Evolutionary conservation across 2,888 invertebrate species (phyloP).

Genomic region (Rhagonycha fulva): DNA sequence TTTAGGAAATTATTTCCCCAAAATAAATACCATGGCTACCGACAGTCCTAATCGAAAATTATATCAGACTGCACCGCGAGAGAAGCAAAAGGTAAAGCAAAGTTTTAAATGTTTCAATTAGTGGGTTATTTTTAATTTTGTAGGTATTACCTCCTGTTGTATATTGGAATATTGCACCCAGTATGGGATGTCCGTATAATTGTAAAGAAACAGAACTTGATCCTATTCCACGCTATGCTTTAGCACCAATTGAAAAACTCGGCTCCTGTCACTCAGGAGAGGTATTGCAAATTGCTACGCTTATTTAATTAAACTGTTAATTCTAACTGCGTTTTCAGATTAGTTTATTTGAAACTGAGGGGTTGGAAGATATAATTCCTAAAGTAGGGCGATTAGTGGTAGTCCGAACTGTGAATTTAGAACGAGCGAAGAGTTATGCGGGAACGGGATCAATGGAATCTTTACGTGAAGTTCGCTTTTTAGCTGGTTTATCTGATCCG

Average conservation of each 20-base stretch:
- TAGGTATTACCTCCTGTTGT: slow-evolving; percentile 62
- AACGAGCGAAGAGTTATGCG: slow-evolving; percentile 52
- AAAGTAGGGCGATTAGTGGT: slow-evolving; percentile 59
- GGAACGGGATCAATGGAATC: slow-evolving; percentile 53
- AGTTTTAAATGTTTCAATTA: neutral
- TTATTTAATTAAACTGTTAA: slow-evolving; percentile 37
- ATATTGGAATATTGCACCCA: slow-evolving; percentile 65
- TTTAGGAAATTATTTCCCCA: slow-evolving; percentile 53
- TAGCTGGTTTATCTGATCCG: slow-evolving; percentile 68
- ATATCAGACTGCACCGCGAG: slow-evolving; percentile 64
- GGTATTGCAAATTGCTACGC: slow-evolving; percentile 48
- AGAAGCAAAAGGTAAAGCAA: slow-evolving; percentile 60
- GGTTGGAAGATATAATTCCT: slow-evolving; percentile 56
- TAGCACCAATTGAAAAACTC: slow-evolving; percentile 61
- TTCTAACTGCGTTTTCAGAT: slow-evolving; percentile 52
- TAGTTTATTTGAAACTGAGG: slow-evolving; percentile 60
- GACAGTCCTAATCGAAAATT: slow-evolving; percentile 59
- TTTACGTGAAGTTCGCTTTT: slow-evolving; percentile 68
- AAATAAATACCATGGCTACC: slow-evolving; percentile 47
- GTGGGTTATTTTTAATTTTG: slow-evolving; percentile 33
- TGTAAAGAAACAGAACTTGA: slow-evolving; percentile 63
- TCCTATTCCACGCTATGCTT: slow-evolving; percentile 61
- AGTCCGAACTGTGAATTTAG: slow-evolving; percentile 58
- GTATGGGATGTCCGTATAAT: slow-evolving; percentile 64
- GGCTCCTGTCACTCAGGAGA: slow-evolving; percentile 64